Base-by-base conservation (phyloP, 2,113 vertebrate genomes). In the Anoura caudifer region DNA sequence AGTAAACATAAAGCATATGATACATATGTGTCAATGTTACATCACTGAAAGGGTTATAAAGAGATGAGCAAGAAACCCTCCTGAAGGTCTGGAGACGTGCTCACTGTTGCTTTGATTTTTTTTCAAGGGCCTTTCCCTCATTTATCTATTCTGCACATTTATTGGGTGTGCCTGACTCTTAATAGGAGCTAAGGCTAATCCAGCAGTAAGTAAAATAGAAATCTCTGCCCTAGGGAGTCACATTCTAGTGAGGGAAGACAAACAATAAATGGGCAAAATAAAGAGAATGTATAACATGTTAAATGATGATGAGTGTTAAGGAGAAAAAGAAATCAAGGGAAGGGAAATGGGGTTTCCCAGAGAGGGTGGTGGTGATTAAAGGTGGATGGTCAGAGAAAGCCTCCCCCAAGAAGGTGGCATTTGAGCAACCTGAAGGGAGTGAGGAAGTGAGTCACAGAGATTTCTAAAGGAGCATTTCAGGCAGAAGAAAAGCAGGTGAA, bases 141-240 rank as follows among this genome's bases (percentile, higher is more conserved):
- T 67, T 79, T n/a, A 38, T 86, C 59, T 38, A 36, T 82, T 81
- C 31, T 61, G 41, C 36, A 28, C 4, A 24, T 73, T 76, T 52
- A 33, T 19, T 87, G 36, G 33, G 5, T 92, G 4, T 38, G 15
- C 31, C 20, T 56, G 12, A 13, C 45, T 11, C 16, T 87, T 91
- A 75, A 38, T 22, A 56, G 43, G 70, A 33, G 15, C 43, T 33
- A 28, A 47, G 63, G 26, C 22, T 52, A 75, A 70, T 41, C 38
- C 9, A 87, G 9, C 75, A 75, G 10, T 87, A 33, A 90, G 45
- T 72, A 54, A 90, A 89, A 38, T n/a, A 96, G 69, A 96, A 77
- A 52, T 38, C 17, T 33, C 38, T 82, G 9, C 22, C 22, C 38
- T 69, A 6, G 28, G n/a, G 45, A 56, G 17, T 70, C 92, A 61